Conservation (phyloP, 2,113 vertebrate species). For the Notechis scutatus region DNA sequence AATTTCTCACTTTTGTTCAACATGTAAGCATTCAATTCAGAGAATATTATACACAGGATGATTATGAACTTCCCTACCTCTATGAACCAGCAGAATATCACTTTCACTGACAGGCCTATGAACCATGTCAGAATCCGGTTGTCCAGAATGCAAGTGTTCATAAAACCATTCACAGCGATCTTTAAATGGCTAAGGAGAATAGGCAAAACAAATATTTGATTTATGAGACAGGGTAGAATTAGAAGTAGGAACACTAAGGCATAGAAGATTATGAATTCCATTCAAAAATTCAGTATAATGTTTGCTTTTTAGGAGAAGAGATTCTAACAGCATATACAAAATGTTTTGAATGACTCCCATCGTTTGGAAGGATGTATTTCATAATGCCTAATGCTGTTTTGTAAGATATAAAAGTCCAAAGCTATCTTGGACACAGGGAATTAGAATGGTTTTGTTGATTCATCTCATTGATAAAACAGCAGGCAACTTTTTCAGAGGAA, state of each 20-base stretch:
- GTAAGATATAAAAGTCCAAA: background rate
- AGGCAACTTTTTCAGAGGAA: background rate
- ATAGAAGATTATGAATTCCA: background rate
- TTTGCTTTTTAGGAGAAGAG: background rate
- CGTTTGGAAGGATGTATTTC: background rate
- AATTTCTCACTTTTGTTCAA: constrained; percentile 46
- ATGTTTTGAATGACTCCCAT: background rate
- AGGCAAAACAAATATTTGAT: constrained; percentile 33
- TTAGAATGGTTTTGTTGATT: background rate
- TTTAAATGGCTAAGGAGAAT: constrained; percentile 86
- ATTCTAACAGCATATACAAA: background rate
- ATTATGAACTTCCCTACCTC: constrained; percentile 76
- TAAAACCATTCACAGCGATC: constrained; percentile 99
- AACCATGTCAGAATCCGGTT: constrained; percentile 95
- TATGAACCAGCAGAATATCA: constrained; percentile 92
- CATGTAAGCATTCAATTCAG: constrained; percentile 7
- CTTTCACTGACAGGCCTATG: constrained; percentile 95
- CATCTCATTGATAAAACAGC: background rate
- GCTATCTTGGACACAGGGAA: background rate
- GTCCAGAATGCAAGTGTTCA: constrained; percentile 89
- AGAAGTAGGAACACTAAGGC: background rate
- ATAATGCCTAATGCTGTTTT: background rate
- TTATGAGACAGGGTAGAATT: background rate
- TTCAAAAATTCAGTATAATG: background rate
- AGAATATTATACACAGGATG: background rate